These are phyloP conservation scores for Caenorhabditis afra DNA, from an alignment of 2,888 invertebrate species.

Conservation along the genomic window DNA sequence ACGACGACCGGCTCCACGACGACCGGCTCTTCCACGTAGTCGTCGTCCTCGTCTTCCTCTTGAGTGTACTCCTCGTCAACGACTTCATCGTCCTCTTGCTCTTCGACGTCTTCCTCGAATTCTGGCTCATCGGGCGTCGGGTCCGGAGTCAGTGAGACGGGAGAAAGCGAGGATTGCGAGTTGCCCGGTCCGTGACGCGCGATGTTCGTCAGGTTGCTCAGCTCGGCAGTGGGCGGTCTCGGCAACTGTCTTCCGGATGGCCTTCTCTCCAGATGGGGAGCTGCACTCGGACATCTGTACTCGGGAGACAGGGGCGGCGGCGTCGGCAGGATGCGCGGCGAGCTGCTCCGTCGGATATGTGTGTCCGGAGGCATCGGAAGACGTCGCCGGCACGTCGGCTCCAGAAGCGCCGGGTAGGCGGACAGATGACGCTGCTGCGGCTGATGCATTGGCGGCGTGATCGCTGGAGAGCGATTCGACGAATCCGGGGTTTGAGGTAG, in stretches of 20 bases:
- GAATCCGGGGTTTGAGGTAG: conserved; percentile 48
- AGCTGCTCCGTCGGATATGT: conserved; percentile 61
- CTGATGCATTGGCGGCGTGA: conserved; percentile 58
- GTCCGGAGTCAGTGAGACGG: conserved; percentile 56
- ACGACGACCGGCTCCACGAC: conserved; percentile 27
- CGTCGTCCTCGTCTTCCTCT: conserved; percentile 20
- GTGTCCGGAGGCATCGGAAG: conserved; percentile 69
- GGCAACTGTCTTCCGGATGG: conserved; percentile 66
- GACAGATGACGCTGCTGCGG: conserved; percentile 63
- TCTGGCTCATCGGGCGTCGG: conserved; percentile 56
- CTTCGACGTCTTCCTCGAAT: conserved; percentile 40
- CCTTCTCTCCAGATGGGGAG: conserved; percentile 60
- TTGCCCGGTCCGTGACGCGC: conserved; percentile 13
- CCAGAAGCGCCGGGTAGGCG: conserved; percentile 64
- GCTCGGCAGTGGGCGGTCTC: conserved; percentile 60
- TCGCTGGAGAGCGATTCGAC: conserved; percentile 41
- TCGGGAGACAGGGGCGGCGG: conserved; percentile 73
- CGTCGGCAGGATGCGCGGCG: conserved; percentile 73
- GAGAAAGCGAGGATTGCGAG: conserved; percentile 47
- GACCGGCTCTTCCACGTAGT: conserved; percentile 19
- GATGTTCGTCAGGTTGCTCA: conserved; percentile 41
- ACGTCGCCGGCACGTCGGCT: conserved; percentile 69
- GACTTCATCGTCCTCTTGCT: conserved; percentile 29
- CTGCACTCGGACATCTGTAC: conserved; percentile 63
- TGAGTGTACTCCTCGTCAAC: conserved; percentile 15